phyloP scores from a whole-genome alignment of 2,113 vertebrate genomes.

The Tupaia chinensis region DNA sequence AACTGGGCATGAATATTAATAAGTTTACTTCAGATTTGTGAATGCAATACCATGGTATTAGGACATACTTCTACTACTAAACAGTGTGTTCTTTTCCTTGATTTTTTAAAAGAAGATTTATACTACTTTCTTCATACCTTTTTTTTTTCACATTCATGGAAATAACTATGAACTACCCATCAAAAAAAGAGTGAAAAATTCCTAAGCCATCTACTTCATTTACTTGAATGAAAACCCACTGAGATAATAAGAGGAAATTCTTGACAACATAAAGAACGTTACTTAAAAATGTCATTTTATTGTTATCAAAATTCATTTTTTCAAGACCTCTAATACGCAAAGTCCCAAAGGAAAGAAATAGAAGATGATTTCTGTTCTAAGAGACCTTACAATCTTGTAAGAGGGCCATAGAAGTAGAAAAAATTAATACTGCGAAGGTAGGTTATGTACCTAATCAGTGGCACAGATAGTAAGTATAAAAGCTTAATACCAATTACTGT shows the following conservation, averaged over 20 bases:
- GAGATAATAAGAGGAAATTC: constrained; percentile 38
- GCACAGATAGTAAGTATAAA: neutral
- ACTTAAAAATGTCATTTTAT: constrained; percentile 32
- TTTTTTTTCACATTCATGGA: constrained; percentile 43
- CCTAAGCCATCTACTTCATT: neutral
- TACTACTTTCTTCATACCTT: constrained; percentile 31
- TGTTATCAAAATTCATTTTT: constrained; percentile 57
- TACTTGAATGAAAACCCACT: constrained; percentile 24
- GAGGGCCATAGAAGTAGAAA: neutral
- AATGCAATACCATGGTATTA: constrained; percentile 21
- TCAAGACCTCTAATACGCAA: neutral
- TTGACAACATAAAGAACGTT: neutral
- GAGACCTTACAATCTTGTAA: neutral
- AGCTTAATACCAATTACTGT: neutral
- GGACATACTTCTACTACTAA: constrained; percentile 32
- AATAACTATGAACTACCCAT: constrained; percentile 50
- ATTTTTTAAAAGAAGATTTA: constrained; percentile 32
- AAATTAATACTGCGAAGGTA: neutral
- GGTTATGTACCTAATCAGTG: neutral
- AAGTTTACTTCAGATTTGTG: constrained; percentile 49
- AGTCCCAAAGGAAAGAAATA: constrained; percentile 39
- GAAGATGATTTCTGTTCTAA: neutral
- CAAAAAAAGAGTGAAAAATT: constrained; percentile 51
- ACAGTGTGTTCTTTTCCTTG: constrained; percentile 41
- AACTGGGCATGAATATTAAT: constrained; percentile 68